These are phyloP conservation scores for Molanna angustata DNA, from an alignment of 2,888 invertebrate species.

Conservation along the genomic window DNA sequence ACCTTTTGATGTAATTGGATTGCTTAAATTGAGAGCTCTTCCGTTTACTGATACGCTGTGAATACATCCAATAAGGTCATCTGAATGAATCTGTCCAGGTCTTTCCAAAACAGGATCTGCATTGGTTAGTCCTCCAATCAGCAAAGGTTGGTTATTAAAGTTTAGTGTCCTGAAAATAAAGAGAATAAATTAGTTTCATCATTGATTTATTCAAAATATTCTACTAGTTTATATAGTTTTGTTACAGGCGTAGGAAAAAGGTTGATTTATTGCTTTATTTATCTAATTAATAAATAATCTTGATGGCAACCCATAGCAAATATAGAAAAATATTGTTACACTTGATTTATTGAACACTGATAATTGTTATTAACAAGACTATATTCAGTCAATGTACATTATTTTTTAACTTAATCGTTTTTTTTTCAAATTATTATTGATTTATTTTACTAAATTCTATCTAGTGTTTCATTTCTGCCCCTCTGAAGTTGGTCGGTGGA, in stretches of 20 bases:
- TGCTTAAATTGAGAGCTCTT: constrained; percentile 75
- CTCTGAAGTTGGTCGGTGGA: no score
- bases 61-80: constrained; percentile 92
- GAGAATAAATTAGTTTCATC: neutral
- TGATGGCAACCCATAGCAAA: no score
- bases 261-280: neutral
- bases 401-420: no score
- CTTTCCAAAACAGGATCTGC: constrained; percentile 86
- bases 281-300: neutral
- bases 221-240: neutral
- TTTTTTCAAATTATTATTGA: no score
- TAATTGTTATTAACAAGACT: no score
- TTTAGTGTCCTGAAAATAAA: constrained; percentile 73
- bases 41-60: constrained; percentile 90
- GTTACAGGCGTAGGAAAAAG: neutral
- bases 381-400: no score
- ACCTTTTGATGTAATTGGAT: constrained; percentile 68
- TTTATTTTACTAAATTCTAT: no score
- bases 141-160: constrained; percentile 84
- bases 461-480: no score
- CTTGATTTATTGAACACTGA: no score
- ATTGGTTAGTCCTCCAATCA: constrained; percentile 80
- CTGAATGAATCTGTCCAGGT: constrained; percentile 86
- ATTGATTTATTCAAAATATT: neutral
- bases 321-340: no score